Evolutionary conservation across 2,113 vertebrate species (phyloP).

Genomic region (Plestiodon gilberti): DNA sequence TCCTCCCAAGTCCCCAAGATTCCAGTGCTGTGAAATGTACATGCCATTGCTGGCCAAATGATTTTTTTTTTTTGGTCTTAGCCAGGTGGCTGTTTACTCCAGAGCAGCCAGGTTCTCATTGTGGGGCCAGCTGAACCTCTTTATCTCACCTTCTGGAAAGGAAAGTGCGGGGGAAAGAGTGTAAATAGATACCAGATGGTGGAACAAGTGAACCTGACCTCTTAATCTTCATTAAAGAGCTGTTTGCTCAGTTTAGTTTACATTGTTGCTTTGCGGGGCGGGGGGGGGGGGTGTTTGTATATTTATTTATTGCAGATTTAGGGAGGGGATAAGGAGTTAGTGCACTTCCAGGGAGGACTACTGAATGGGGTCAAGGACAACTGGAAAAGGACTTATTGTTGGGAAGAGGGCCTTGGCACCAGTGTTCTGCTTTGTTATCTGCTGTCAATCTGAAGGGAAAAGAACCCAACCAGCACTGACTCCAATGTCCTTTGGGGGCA

Average conservation of each 20-base stretch:
- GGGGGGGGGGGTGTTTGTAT: not conserved
- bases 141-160: not conserved
- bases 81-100: conserved; percentile 47
- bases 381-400: no score
- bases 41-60: conserved; percentile 1
- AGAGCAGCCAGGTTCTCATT: not conserved
- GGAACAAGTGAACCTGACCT: conserved; percentile 56
- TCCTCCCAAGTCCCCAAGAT: not conserved
- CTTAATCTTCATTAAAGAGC: conserved; percentile 48
- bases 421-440: not conserved
- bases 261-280: not conserved
- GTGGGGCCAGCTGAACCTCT: not conserved
- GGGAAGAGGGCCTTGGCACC: not conserved
- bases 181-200: conserved; percentile 68
- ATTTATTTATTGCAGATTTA: not conserved
- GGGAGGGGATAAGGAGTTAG: not conserved
- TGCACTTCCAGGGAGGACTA: not conserved
- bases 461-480: not conserved
- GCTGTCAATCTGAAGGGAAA: not conserved
- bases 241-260: conserved; percentile 23
- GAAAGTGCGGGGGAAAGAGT: conserved; percentile 10
- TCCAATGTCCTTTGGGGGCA: not conserved
- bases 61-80: not conserved
- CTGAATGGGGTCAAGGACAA: not conserved
- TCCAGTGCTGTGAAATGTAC: not conserved